Evolutionary conservation across 23 tunicate genomes (phyloP).

Genomic region (Aplidium turbinatum): DNA sequence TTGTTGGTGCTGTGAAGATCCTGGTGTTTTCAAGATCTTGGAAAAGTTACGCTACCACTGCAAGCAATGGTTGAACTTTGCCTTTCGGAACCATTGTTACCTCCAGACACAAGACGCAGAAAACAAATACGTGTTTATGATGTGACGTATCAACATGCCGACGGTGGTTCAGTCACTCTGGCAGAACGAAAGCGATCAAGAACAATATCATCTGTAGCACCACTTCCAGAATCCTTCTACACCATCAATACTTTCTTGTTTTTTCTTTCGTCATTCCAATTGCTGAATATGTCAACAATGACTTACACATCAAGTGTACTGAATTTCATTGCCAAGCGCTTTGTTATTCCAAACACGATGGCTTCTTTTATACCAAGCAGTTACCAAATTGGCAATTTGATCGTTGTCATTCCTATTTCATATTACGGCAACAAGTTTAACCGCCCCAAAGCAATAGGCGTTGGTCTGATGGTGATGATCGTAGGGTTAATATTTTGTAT

Average conservation of each 20-base stretch:
- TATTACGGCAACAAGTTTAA: slow-evolving; percentile 74
- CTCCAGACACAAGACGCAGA: no score
- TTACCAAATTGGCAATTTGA: slow-evolving; percentile 77
- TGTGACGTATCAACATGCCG: no score
- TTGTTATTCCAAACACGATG: slow-evolving; percentile 85
- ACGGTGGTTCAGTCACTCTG: slow-evolving; percentile 35
- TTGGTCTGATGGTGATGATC: slow-evolving; percentile 79
- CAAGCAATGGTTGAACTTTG: no score
- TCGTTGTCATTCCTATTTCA: slow-evolving; percentile 86
- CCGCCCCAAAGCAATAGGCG: slow-evolving; percentile 71
- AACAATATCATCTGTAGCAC: slow-evolving; percentile 66
- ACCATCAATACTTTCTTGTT: slow-evolving; percentile 75
- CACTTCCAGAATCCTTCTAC: slow-evolving; percentile 76
- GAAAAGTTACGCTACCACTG: no score
- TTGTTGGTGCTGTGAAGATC: no score
- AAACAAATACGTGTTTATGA: no score
- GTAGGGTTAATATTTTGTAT: slow-evolving; percentile 72
- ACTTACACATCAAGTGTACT: slow-evolving; percentile 90
- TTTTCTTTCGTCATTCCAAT: slow-evolving; percentile 74
- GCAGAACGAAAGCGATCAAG: slow-evolving; percentile 35
- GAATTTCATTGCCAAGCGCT: slow-evolving; percentile 80
- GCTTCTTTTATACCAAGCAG: slow-evolving; percentile 88
- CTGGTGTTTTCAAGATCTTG: no score
- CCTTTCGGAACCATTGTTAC: no score
- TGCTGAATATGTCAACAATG: slow-evolving; percentile 69